phyloP scores from a whole-genome alignment of 2,888 invertebrate species.

The Fragum fragum region DNA sequence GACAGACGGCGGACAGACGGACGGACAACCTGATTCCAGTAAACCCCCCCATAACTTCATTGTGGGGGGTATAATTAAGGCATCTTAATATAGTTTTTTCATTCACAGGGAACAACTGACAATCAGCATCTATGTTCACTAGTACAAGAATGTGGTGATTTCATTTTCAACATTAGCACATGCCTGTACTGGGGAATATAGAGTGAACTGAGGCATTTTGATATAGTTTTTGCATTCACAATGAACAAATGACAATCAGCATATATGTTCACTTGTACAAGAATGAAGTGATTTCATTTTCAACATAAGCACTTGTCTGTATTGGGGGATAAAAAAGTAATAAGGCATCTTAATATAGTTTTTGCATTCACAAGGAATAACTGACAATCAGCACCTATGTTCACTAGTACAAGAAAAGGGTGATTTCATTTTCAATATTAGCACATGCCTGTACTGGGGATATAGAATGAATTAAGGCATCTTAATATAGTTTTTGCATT shows the following conservation, averaged over 20 bases:
- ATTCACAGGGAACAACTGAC: too few species aligned
- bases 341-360: neutral
- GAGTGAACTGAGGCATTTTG: neutral
- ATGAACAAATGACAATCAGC: neutral
- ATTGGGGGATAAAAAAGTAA: neutral
- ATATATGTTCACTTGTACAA: neutral
- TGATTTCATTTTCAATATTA: neutral
- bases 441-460: constrained; percentile 17
- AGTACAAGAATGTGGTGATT: neutral
- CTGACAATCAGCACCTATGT: neutral
- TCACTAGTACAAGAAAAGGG: neutral
- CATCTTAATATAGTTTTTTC: too few species aligned
- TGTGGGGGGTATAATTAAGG: too few species aligned
- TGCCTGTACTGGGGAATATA: neutral
- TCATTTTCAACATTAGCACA: neutral
- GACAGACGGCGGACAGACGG: too few species aligned
- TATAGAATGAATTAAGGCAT: neutral
- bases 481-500: too few species aligned
- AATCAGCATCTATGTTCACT: neutral
- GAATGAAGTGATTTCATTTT: neutral
- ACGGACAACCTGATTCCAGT: too few species aligned
- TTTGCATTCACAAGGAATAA: too few species aligned
- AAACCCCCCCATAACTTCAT: too few species aligned
- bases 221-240: too few species aligned
- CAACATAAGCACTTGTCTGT: neutral